Evolutionary conservation across 2,888 invertebrate genomes (phyloP).

Genomic region (Serripes groenlandicus): DNA sequence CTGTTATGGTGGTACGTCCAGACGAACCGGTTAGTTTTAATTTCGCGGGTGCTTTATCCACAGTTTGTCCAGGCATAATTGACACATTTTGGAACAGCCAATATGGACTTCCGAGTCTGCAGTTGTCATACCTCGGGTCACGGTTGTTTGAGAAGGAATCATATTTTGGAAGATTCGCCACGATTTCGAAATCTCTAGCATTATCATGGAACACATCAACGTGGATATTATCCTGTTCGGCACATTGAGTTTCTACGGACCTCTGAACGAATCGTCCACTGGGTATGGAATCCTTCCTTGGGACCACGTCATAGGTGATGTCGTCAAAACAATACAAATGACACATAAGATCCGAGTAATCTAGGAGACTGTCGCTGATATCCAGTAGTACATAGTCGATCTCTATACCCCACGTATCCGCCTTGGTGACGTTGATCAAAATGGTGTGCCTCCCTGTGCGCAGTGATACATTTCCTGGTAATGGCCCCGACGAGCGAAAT

Average conservation of each 20-base stretch:
- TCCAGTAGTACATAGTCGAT: slow-evolving; percentile 59
- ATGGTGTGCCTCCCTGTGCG: slow-evolving; percentile 58
- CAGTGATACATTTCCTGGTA: slow-evolving; percentile 27
- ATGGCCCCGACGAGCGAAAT: slow-evolving; percentile 49
- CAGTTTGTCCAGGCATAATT: slow-evolving; percentile 17
- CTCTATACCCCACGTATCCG: slow-evolving; percentile 67
- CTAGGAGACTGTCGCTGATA: slow-evolving; percentile 48
- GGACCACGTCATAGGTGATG: slow-evolving; percentile 48
- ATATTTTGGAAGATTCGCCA: slow-evolving; percentile 68
- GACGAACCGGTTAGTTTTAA: slow-evolving; percentile 33
- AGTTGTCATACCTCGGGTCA: slow-evolving; percentile 61
- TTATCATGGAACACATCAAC: slow-evolving; percentile 66
- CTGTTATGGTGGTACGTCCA: slow-evolving; percentile 5
- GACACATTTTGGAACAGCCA: slow-evolving; percentile 66
- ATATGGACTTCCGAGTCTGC: slow-evolving; percentile 52
- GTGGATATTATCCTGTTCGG: slow-evolving; percentile 70
- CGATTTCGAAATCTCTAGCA: slow-evolving; percentile 59
- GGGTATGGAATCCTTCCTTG: slow-evolving; percentile 44
- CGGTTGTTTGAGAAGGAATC: slow-evolving; percentile 65
- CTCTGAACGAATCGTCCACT: slow-evolving; percentile 65
- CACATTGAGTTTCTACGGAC: slow-evolving; percentile 62
- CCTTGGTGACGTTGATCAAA: slow-evolving; percentile 34
- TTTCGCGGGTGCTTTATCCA: slow-evolving; percentile 17
- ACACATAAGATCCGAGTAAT: slow-evolving; percentile 57
- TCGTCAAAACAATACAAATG: slow-evolving; percentile 62